Percentiles rank a stretch among this genome's conserved stretches.
These are phyloP conservation scores for Phyto melanocephala DNA, from an alignment of 2,888 invertebrate species.

Conservation along the genomic window DNA sequence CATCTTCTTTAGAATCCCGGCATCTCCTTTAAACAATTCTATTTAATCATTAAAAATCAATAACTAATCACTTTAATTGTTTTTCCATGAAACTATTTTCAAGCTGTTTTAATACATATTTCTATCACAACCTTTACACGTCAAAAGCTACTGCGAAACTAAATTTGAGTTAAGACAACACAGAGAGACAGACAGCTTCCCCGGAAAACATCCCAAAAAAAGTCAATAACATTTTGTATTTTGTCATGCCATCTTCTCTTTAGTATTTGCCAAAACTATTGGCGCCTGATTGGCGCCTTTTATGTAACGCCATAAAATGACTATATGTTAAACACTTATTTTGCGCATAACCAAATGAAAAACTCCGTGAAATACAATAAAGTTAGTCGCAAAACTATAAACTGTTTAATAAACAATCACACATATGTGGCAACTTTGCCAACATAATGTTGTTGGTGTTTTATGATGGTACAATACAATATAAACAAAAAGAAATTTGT, in stretches of 20 bases:
- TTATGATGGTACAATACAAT: neutral
- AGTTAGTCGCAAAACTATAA: conserved; percentile 19
- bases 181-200: conserved; percentile 35
- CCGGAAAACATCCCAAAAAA: conserved; percentile 22
- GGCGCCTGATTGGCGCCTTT: conserved; percentile 61
- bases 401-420: neutral
- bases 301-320: conserved; percentile 15
- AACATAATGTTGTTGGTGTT: neutral
- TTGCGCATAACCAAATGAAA: conserved; percentile 41
- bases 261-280: conserved; percentile 62
- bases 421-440: conserved; percentile 44
- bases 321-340: conserved; percentile 46
- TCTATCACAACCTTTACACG: conserved; percentile 47
- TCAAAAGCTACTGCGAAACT: conserved; percentile 56
- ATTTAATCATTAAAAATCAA: no score
- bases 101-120: neutral
- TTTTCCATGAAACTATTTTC: no score
- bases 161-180: conserved; percentile 30
- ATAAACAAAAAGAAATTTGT: conserved; percentile 17
- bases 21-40: no score
- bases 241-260: neutral
- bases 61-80: no score
- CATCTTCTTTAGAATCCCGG: no score
- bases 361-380: conserved; percentile 18
- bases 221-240: conserved; percentile 50